Conservation (phyloP, 2,797 vertebrate genomes). For the Neosilurus hyrtlii region DNA sequence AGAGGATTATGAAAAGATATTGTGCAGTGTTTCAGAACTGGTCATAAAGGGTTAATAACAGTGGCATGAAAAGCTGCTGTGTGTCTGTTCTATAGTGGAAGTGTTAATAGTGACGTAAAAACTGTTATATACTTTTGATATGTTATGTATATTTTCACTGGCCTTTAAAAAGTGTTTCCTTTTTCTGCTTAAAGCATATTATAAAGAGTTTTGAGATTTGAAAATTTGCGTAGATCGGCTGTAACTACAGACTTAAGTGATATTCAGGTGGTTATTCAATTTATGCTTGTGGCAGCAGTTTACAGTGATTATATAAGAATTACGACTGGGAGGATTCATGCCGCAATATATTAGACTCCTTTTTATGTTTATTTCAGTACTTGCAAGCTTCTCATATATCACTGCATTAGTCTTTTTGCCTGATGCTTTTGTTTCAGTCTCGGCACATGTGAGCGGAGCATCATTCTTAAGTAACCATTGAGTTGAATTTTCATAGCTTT, state of each 20-base stretch:
- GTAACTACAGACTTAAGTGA: background rate
- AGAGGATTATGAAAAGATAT: background rate
- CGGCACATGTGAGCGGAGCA: no score
- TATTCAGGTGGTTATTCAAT: background rate
- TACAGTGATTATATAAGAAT: background rate
- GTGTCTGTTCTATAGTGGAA: no score
- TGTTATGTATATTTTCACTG: background rate
- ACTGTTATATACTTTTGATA: background rate
- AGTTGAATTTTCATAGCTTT: no score
- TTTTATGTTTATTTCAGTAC: background rate
- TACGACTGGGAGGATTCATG: background rate
- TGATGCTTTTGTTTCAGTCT: background rate
- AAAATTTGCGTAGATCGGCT: background rate
- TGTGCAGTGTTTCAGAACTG: background rate
- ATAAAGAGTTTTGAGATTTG: constrained; percentile 5
- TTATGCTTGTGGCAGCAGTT: background rate
- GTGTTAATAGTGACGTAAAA: background rate
- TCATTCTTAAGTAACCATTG: no score
- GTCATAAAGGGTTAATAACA: background rate
- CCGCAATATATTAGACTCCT: background rate
- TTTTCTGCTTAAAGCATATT: background rate
- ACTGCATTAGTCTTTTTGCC: background rate
- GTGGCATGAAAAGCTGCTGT: background rate
- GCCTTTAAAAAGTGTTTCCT: background rate
- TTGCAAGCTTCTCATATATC: background rate